phyloP scores from a whole-genome alignment of 2,797 vertebrate genomes.

The Acipenser oxyrinchus region DNA sequence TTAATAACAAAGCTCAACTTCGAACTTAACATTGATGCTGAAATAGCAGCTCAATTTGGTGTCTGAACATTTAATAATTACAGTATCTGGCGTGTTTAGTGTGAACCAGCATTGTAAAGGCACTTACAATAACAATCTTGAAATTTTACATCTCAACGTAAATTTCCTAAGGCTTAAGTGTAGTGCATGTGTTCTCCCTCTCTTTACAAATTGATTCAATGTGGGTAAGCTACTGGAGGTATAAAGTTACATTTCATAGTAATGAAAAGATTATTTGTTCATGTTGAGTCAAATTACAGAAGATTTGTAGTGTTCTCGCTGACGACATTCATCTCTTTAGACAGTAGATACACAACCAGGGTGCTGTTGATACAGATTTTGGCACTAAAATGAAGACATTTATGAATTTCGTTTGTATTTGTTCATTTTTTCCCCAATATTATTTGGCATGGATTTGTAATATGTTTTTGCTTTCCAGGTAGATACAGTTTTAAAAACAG shows the following conservation, averaged over 20 bases:
- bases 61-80: background rate
- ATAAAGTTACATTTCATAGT: background rate
- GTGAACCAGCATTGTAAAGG: background rate
- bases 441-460: too few species aligned
- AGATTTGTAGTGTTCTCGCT: background rate
- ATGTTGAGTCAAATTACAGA: background rate
- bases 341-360: too few species aligned
- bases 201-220: background rate
- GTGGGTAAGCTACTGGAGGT: background rate
- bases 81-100: background rate
- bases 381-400: too few species aligned
- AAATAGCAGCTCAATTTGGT: background rate
- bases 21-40: background rate
- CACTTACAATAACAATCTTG: background rate
- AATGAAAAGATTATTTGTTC: constrained; percentile 1
- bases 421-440: too few species aligned
- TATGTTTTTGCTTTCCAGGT: too few species aligned
- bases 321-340: background rate
- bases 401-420: too few species aligned
- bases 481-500: too few species aligned
- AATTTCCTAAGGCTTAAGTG: background rate
- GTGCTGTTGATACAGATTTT: too few species aligned
- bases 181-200: background rate
- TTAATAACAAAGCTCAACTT: background rate
- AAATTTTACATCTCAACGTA: background rate